Conservation (phyloP, 37 sponge, comb jelly and placozoan species). For the Mnemiopsis leidyi region DNA sequence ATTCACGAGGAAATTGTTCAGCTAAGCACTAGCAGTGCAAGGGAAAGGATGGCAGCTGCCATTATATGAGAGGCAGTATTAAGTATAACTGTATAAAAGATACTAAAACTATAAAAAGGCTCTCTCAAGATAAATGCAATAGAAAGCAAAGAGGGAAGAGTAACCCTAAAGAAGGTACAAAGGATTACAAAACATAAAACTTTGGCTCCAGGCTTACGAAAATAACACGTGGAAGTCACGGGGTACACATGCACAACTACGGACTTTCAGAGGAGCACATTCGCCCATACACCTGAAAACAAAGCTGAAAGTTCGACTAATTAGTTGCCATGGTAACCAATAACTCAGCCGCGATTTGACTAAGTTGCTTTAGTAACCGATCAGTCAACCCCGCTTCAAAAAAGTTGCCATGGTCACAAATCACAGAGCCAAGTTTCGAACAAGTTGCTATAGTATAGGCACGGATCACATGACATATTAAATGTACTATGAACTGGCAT, state of each 20-base stretch:
- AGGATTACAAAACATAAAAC: not conserved
- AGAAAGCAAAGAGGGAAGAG: no score
- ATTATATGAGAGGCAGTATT: no score
- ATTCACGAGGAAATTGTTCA: no score
- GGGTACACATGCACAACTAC: not conserved
- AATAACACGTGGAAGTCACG: not conserved
- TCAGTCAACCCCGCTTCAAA: no score
- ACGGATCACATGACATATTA: not conserved
- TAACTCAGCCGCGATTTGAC: not conserved
- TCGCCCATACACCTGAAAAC: not conserved
- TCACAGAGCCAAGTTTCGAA: not conserved
- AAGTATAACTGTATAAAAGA: no score
- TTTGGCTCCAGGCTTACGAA: not conserved
- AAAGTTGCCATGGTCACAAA: not conserved
- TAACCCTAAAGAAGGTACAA: no score
- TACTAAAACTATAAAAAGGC: no score
- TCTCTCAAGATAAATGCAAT: no score
- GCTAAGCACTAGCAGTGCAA: no score
- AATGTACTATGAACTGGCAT: not conserved
- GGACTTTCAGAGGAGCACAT: not conserved
- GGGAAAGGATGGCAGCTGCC: no score
- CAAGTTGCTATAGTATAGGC: no score
- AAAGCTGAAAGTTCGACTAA: not conserved
- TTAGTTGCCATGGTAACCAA: not conserved
- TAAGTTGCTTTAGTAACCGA: no score